Base-by-base conservation (phyloP, 2,797 vertebrate species). In the Molossus molossus region DNA sequence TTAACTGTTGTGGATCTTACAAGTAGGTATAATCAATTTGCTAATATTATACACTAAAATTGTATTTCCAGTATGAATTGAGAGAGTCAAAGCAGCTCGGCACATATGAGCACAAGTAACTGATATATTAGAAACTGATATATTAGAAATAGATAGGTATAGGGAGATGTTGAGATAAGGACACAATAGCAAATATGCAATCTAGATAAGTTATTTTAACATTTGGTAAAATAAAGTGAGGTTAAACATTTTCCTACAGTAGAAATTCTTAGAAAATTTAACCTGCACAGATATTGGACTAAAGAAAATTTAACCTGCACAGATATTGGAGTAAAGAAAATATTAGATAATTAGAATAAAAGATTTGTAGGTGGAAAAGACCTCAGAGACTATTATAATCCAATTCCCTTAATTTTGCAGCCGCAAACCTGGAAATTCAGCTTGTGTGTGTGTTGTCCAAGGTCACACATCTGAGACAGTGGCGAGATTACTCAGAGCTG, bases 341-440 rank as follows among this genome's bases (percentile, higher is more conserved):
- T 18, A 10, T 45, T 70, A 64, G 7, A 73, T 77, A 53, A 45
- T 90, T 69, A 80, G n/a, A 91, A 70, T 58, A 1, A 73, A 87
- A 57, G 67, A 18, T n/a, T 92, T 72, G 87, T 72, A 53, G 29
- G 17, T 94, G 11, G 48, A 67, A 92, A 84, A 65, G 10, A 89
- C 5, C 50, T 94, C 92, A 97, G 90, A 91, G 57, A 58, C 58
- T 88, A 92, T 72, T 97, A 65, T 95, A 69, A 70, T 9, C 48
- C 55, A 64, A 80, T 25, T 79, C 29, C 58, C 82, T 73, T 88
- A 62, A 64, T 76, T 90, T 80, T 60, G 18, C 10, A 23, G 23
- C 45, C 17, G 13, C 89, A 96, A 88, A 69, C 20, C 29, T 48
- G 33, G 73, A 65, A 88, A 73, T 12, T 93, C 29, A 37, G 45